Conservation (phyloP, 2,797 vertebrate species). For the Tapera naevia region DNA sequence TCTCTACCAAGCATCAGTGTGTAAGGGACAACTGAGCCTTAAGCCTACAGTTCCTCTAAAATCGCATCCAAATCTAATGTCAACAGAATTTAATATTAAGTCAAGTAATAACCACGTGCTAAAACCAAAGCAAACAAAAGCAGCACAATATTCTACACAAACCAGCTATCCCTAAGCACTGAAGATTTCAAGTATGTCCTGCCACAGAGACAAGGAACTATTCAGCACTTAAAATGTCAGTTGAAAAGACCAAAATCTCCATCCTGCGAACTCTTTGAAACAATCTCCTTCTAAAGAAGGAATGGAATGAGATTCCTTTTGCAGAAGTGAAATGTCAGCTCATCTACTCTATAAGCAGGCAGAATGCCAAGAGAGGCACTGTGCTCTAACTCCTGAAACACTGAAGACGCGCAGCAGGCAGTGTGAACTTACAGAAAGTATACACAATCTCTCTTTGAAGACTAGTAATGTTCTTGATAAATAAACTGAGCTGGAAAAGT, state of each 20-base stretch:
- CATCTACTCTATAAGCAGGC: constrained; percentile 34
- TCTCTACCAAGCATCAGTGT: not conserved
- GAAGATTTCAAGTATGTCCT: not conserved
- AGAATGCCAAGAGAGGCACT: constrained; percentile 25
- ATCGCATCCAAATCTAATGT: not conserved
- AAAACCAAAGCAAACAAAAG: not conserved
- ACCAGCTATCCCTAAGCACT: not conserved
- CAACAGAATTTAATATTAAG: constrained; percentile 2
- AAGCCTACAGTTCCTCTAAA: not conserved
- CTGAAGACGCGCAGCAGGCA: not conserved
- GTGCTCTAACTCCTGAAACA: not conserved
- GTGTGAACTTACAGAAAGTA: not conserved
- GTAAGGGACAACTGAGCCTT: not conserved
- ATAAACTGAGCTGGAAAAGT: not conserved
- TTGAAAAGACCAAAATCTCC: constrained; percentile 42
- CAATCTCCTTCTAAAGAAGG: constrained; percentile 65
- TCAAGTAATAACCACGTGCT: not conserved
- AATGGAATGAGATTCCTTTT: constrained; percentile 63
- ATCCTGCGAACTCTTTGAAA: constrained; percentile 47
- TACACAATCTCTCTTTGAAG: not conserved
- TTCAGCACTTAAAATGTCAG: constrained; percentile 61
- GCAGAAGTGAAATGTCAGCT: constrained; percentile 42
- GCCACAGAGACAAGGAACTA: constrained; percentile 44
- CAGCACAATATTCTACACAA: not conserved
- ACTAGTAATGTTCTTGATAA: not conserved